A percentile compares a stretch with the other conserved stretches of the same genome.
These are phyloP conservation scores for Phylloscopus trochiloides DNA, from an alignment of 2,113 vertebrate species.

Conservation along the genomic window DNA sequence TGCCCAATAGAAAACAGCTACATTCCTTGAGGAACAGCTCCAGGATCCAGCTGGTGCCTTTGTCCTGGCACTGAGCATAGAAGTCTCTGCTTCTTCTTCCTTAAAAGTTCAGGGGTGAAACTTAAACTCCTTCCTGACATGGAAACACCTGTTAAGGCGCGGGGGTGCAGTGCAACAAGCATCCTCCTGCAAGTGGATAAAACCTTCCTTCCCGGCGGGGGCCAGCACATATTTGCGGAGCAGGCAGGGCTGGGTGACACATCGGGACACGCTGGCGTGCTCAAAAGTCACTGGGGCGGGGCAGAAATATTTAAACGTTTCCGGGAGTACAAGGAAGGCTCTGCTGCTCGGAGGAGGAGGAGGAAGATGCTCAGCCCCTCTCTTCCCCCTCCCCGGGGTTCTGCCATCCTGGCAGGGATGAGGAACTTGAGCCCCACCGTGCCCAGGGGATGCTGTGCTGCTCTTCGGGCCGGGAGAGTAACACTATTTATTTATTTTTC, in stretches of 20 bases:
- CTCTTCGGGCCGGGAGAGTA: neutral
- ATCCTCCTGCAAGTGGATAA: neutral
- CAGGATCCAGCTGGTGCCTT: neutral
- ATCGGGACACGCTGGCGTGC: accelerated
- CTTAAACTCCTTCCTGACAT: neutral
- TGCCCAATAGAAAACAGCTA: neutral
- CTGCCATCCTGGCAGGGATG: accelerated
- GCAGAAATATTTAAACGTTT: accelerated
- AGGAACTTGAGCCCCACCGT: neutral
- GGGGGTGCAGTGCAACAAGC: neutral
- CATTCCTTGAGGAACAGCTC: neutral
- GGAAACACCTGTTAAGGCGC: neutral
- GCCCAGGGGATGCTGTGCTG: neutral
- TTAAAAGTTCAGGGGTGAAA: neutral
- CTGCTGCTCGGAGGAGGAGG: accelerated
- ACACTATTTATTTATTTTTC: accelerated
- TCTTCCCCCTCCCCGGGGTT: neutral
- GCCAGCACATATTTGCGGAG: accelerated
- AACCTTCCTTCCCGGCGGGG: neutral
- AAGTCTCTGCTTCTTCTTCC: neutral
- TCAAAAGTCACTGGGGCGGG: neutral
- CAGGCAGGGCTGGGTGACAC: neutral
- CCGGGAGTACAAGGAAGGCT: accelerated
- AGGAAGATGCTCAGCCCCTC: neutral
- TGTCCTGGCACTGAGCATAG: neutral